A percentile compares a stretch with the other conserved stretches of the same genome.
phyloP scores from a whole-genome alignment of 2,113 vertebrate species.

The Rousettus leschenaultii region DNA sequence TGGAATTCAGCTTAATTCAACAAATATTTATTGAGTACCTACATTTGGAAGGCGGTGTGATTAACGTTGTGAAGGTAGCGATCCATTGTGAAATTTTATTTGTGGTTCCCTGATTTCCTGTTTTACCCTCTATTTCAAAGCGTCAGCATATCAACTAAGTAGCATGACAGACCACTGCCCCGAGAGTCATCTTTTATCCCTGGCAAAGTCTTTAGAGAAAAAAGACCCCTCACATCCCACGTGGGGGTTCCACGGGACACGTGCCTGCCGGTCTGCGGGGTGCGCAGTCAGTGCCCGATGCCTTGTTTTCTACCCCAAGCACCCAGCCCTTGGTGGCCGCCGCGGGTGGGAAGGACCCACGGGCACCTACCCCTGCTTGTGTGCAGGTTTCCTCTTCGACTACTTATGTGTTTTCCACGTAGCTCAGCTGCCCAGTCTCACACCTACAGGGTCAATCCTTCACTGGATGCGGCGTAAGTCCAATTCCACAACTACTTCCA shows the following conservation, averaged over 20 bases:
- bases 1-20: slow-evolving; percentile 48
- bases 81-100: neutral
- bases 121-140: neutral
- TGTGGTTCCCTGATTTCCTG: neutral
- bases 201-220: neutral
- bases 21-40: slow-evolving; percentile 37
- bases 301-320: neutral
- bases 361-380: neutral
- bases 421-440: slow-evolving; percentile 60
- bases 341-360: neutral
- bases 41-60: neutral
- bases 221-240: neutral
- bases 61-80: neutral
- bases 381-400: slow-evolving; percentile 3
- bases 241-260: fast-evolving
- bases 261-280: fast-evolving
- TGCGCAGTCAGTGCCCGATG: too few species aligned
- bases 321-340: neutral
- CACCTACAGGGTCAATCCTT: slow-evolving; percentile 63
- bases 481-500: slow-evolving; percentile 64
- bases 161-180: neutral
- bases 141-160: neutral
- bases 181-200: neutral
- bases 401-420: slow-evolving; percentile 52
- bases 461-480: slow-evolving; percentile 46